Conservation (phyloP, 2,888 invertebrate species). For the Hydrotaea cyrtoneurina region DNA sequence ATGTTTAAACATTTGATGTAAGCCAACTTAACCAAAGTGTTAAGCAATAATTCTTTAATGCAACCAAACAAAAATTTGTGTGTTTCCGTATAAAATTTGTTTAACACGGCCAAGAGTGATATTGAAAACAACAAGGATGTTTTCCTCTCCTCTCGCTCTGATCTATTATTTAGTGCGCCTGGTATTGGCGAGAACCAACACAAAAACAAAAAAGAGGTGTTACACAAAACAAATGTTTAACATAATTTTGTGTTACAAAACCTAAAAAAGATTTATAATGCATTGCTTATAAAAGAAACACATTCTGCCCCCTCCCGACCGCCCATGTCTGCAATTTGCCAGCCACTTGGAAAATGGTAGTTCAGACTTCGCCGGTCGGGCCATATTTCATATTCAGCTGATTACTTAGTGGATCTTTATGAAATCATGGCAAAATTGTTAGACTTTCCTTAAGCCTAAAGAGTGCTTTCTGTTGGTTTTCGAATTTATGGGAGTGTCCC, state of each 20-base stretch:
- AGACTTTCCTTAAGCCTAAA: not conserved
- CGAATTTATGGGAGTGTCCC: constrained; percentile 7
- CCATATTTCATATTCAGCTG: not conserved
- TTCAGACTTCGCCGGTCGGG: not conserved
- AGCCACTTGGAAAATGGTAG: not conserved
- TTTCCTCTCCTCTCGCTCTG: not conserved
- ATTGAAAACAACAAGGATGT: not conserved
- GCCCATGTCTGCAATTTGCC: not conserved
- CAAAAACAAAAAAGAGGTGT: constrained; percentile 47
- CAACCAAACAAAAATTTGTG: constrained; percentile 10
- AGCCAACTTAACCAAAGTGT: constrained; percentile 67
- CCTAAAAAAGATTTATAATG: constrained; percentile 44
- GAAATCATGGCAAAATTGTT: not conserved
- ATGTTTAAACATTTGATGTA: constrained; percentile 78
- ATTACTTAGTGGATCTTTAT: not conserved
- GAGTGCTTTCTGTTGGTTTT: not conserved
- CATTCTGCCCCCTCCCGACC: too few species aligned
- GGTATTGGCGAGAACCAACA: too few species aligned
- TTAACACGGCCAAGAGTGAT: not conserved
- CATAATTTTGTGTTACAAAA: constrained; percentile 45
- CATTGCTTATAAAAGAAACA: not conserved
- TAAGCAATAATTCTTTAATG: constrained; percentile 65
- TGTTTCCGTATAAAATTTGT: constrained; percentile 29
- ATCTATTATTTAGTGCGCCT: not conserved
- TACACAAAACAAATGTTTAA: constrained; percentile 61